A percentile compares a stretch with the other conserved stretches of the same genome.
These are phyloP conservation scores for Heptranchias perlo DNA, from an alignment of 2,113 vertebrate genomes.

Conservation along the genomic window DNA sequence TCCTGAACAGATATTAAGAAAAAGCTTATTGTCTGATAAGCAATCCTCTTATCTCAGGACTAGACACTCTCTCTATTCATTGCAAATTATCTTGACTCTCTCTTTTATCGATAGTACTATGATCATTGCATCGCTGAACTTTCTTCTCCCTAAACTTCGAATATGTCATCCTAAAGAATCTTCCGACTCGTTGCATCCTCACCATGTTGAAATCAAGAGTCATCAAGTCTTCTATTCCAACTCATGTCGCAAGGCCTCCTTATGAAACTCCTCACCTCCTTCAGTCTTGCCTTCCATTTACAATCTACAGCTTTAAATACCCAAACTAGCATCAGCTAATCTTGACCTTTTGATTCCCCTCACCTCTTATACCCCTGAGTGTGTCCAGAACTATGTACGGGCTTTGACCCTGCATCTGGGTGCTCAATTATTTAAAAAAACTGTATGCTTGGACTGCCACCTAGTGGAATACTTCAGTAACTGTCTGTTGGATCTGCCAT, in stretches of 20 bases:
- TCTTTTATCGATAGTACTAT: background rate
- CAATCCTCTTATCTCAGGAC: background rate
- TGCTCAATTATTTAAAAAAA: background rate
- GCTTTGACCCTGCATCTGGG: background rate
- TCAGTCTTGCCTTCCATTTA: background rate
- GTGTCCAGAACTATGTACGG: background rate
- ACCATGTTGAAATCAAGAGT: background rate
- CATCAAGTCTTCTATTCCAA: background rate
- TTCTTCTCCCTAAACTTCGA: background rate
- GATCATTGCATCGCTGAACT: background rate
- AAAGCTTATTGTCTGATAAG: background rate
- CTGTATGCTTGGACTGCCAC: background rate
- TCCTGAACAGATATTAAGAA: background rate
- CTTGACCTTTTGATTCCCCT: background rate
- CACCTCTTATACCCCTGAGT: background rate
- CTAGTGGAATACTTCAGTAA: slow-evolving; percentile 10
- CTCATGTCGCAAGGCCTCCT: background rate
- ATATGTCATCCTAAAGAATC: background rate
- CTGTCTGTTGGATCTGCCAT: background rate
- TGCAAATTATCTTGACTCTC: background rate
- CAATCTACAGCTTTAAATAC: background rate
- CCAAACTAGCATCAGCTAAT: background rate
- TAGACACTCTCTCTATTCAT: background rate
- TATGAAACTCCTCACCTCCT: background rate
- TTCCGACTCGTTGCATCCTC: background rate